Percentiles rank a stretch among this genome's conserved stretches.
Conservation (phyloP, 2,113 vertebrate species). For the Vombatus ursinus region DNA sequence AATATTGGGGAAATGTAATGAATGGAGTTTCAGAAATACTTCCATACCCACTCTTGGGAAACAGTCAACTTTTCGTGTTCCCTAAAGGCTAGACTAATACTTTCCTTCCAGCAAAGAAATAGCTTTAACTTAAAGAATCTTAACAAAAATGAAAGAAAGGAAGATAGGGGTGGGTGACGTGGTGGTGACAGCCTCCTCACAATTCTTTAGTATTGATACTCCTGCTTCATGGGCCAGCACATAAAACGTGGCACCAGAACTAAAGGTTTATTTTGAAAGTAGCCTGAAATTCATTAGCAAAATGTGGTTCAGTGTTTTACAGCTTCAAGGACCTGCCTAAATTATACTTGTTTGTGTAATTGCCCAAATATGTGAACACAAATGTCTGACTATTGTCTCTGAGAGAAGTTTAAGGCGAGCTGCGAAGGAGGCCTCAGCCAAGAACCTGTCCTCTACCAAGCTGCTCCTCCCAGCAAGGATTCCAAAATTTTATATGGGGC, state of each 20-base stretch:
- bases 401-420: constrained; percentile 35
- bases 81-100: not conserved
- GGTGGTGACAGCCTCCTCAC: not conserved
- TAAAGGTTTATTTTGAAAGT: constrained; percentile 37
- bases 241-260: not conserved
- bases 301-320: constrained; percentile 44
- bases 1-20: not conserved
- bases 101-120: not conserved
- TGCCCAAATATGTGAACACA: constrained; percentile 68
- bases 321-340: constrained; percentile 44
- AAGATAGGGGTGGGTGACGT: not conserved
- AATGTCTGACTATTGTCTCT: constrained; percentile 39
- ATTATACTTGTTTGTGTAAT: constrained; percentile 7
- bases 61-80: not conserved
- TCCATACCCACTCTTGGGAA: not conserved
- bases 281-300: constrained; percentile 28
- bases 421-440: constrained; percentile 8
- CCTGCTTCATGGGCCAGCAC: constrained; percentile 12
- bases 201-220: not conserved
- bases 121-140: constrained; percentile 3
- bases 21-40: not conserved
- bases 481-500: constrained; percentile 58
- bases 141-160: not conserved
- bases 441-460: constrained; percentile 26
- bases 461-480: constrained; percentile 60